Base-by-base conservation (phyloP, 2,888 invertebrate genomes). In the Pediacus dermestoides region DNA sequence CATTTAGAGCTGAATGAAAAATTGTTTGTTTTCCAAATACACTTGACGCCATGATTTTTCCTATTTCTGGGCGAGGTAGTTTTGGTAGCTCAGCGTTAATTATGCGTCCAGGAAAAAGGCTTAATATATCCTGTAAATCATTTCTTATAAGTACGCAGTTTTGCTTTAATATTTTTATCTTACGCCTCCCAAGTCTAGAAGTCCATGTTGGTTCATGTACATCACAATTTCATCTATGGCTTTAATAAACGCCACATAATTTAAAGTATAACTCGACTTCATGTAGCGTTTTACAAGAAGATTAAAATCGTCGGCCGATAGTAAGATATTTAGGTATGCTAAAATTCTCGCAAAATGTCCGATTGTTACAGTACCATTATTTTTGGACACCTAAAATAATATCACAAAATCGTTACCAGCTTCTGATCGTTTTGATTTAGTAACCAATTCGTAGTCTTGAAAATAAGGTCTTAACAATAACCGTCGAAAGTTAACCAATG, bases 261-360 rank as follows among this genome's bases (percentile, higher is more conserved):
- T 88, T 1, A 88, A 69, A 13, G 85, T 81, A 66, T 85, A 87
- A 2, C 80, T 78, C 65, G 86, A 82, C 61, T 82, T 85, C 54
- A 85, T 74, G 67, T 83, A 88, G 53, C 82, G 79, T 54, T 85
- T 83, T 37, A 88, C 74, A 8, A 88, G 69, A 28, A 88, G 67
- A 55, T 80, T 74, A 64, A 85, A 85, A 67, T 88, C 88, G 10
- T 82, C 78, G 1, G 82, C 72, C 0, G 82, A 80, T 10, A 88
- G 67, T 15, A 78, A 69, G 42, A 88, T 77, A 34, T 81, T 80
- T 58, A 87, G 70, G 66, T 82, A 85, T 57, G 79, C 77, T 9
- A 88, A 69, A 39, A 88, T 77, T 42, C 87, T 76, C 0, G 81
- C 80, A 62, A 88, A 87, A 66, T 88, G 88, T 0, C 82, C 76